A percentile compares a stretch with the other conserved stretches of the same genome.
phyloP scores from a whole-genome alignment of 2,888 invertebrate genomes.

The Hipparchia semele region DNA sequence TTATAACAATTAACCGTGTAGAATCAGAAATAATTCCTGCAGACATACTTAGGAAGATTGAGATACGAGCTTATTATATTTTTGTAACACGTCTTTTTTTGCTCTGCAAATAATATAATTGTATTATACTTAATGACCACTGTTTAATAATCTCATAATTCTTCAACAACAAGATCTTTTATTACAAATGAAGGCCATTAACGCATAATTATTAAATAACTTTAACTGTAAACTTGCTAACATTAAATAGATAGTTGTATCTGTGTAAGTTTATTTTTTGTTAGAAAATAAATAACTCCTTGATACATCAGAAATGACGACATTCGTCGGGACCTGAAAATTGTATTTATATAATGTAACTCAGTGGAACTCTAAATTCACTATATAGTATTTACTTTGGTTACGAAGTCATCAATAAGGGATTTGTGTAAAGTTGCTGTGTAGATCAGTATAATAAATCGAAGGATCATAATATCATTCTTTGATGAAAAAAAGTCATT shows the following conservation, averaged over 20 bases:
- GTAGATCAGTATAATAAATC: too few relatives aligned
- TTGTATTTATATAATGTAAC: too few relatives aligned
- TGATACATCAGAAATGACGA: neutral
- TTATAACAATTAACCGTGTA: too few relatives aligned
- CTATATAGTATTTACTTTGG: too few relatives aligned
- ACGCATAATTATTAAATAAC: constrained; percentile 23
- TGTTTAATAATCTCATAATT: neutral
- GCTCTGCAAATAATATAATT: constrained; percentile 6
- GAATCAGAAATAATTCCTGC: neutral
- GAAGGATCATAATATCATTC: too few relatives aligned
- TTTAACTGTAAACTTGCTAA: constrained; percentile 19
- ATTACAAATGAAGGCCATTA: constrained; percentile 15
- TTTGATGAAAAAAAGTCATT: neutral
- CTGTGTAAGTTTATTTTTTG: neutral
- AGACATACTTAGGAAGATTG: neutral
- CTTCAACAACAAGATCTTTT: neutral
- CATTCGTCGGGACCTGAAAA: too few relatives aligned
- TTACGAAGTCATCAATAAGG: too few relatives aligned
- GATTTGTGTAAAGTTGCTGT: too few relatives aligned
- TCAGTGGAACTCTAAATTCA: too few relatives aligned
- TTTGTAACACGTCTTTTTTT: neutral
- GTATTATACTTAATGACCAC: neutral
- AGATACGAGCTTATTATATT: neutral
- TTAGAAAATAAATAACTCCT: neutral
- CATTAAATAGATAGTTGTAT: constrained; percentile 10